phyloP scores from a whole-genome alignment of 2,797 vertebrate species.

The Dryobates pubescens region DNA sequence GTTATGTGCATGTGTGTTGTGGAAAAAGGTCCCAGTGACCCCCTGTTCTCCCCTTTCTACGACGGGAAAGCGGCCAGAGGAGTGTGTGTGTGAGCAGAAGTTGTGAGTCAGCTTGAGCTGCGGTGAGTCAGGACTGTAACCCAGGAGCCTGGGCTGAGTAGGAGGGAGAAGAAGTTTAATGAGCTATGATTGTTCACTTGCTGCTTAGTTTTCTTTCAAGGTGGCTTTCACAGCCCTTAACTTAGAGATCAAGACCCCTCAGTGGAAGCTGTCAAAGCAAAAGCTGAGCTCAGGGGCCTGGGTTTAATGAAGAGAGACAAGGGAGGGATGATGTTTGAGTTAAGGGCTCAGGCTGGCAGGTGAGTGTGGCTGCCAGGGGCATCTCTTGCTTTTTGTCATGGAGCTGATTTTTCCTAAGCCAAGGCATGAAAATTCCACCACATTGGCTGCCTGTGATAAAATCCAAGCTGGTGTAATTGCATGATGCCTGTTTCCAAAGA shows the following conservation, averaged over 20 bases:
- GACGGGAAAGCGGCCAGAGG: neutral
- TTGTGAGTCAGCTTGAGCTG: conserved; percentile 48
- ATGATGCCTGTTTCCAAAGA: neutral
- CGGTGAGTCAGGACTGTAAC: conserved; percentile 44
- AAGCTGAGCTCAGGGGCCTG: neutral
- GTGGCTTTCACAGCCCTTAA: neutral
- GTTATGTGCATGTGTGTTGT: fast-evolving
- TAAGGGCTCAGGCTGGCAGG: neutral
- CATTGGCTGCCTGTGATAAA: neutral
- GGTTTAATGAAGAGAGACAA: neutral
- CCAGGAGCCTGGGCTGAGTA: conserved; percentile 39
- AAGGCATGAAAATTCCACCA: conserved; percentile 32
- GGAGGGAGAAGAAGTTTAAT: conserved; percentile 47
- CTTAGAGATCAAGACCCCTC: neutral
- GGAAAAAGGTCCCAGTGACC: neutral
- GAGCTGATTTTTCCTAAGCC: conserved; percentile 13
- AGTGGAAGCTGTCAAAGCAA: neutral
- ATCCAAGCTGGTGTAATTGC: conserved; percentile 10
- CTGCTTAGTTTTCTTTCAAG: neutral
- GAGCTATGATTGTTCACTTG: conserved; percentile 46
- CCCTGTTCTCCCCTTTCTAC: neutral
- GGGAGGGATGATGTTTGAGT: neutral
- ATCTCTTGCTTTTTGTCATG: neutral
- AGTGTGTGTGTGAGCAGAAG: neutral
- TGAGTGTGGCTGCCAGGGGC: neutral